Percentiles rank a stretch among this genome's conserved stretches.
phyloP scores from a whole-genome alignment of 2,113 vertebrate species.

The Tylochromis polylepis region DNA sequence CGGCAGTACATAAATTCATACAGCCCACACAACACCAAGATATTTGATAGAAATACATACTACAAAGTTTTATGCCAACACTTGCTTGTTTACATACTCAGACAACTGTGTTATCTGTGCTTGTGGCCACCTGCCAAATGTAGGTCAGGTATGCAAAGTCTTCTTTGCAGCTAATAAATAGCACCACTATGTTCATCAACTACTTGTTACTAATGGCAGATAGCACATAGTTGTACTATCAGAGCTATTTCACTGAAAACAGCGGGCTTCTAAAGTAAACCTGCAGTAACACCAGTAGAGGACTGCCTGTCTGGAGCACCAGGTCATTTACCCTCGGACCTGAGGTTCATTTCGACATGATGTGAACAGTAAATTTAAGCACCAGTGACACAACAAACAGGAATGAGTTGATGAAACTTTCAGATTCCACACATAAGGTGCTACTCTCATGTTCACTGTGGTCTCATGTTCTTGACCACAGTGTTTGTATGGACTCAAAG shows the following conservation, averaged over 20 bases:
- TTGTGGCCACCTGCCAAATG: neutral
- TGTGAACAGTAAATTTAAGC: neutral
- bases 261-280: neutral
- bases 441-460: neutral
- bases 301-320: neutral
- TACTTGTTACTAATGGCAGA: neutral
- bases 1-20: neutral
- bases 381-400: neutral
- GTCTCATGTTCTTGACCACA: neutral
- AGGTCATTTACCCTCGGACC: neutral
- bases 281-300: neutral
- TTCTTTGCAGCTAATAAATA: neutral
- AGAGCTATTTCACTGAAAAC: neutral
- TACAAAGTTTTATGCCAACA: neutral
- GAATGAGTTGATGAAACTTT: neutral
- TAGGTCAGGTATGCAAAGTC: neutral
- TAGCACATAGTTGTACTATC: neutral
- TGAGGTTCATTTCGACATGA: neutral
- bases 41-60: neutral
- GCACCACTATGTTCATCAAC: neutral
- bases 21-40: neutral
- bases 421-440: neutral
- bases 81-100: neutral
- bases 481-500: neutral
- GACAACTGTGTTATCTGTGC: neutral